Percentiles rank a stretch among this genome's conserved stretches.
Evolutionary conservation across 2,797 vertebrate species (phyloP).

Genomic region (Chanos chanos): DNA sequence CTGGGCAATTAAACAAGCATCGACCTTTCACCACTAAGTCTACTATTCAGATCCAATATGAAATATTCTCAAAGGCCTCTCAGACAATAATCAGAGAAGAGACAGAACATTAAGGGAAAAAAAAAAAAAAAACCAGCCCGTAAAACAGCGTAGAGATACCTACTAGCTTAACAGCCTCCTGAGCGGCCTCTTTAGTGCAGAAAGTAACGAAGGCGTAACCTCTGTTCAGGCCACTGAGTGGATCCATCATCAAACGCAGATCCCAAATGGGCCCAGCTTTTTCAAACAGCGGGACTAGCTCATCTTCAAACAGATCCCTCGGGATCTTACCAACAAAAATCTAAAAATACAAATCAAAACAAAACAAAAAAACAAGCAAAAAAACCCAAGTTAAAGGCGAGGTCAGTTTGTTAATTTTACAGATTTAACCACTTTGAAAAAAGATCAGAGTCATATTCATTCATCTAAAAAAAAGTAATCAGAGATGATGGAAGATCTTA

Average conservation of each 20-base stretch:
- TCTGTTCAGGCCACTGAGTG: slow-evolving; percentile 94
- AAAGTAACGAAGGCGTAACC: slow-evolving; percentile 99
- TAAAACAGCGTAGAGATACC: slow-evolving; percentile 51
- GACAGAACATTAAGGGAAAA: too few species aligned
- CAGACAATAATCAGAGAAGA: too few species aligned
- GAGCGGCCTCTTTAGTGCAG: slow-evolving; percentile 98
- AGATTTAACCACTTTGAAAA: neutral
- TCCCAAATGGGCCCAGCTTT: slow-evolving; percentile 99
- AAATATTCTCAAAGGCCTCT: too few species aligned
- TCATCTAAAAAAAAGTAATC: too few species aligned
- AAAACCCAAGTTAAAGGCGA: slow-evolving; percentile 18
- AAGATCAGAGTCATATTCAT: too few species aligned
- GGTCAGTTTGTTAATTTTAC: neutral
- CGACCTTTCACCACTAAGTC: too few species aligned
- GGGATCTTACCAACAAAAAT: slow-evolving; percentile 99
- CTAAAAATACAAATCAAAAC: slow-evolving; percentile 68
- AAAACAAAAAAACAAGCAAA: too few species aligned
- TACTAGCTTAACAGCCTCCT: slow-evolving; percentile 98
- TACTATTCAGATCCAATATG: too few species aligned
- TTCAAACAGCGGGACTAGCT: slow-evolving; percentile 97
- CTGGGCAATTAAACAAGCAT: too few species aligned
- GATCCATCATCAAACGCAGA: slow-evolving; percentile 99
- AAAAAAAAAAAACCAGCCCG: too few species aligned
- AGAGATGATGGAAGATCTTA: too few species aligned
- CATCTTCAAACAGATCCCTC: slow-evolving; percentile 97